Evolutionary conservation across 2,888 invertebrate species (phyloP).

Genomic region (Spodoptera exigua): DNA sequence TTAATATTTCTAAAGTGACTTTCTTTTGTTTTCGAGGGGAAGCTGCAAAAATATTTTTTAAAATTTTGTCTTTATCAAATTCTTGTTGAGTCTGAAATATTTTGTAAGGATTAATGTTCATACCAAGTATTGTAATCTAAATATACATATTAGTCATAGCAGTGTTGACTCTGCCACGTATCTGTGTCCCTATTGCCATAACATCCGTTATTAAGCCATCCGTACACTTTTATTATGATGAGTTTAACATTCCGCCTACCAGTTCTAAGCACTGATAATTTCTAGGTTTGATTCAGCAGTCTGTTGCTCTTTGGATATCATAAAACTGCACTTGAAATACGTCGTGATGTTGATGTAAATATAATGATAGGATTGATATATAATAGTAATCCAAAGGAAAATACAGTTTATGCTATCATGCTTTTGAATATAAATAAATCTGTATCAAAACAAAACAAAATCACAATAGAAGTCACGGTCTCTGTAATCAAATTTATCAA

Average conservation of each 20-base stretch:
- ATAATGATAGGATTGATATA: no score
- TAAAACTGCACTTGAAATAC: neutral
- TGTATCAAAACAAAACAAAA: no score
- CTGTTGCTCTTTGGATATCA: constrained; percentile 13
- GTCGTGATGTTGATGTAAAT: constrained; percentile 2
- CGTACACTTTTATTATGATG: constrained; percentile 56
- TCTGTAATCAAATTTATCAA: no score
- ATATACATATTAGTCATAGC: constrained; percentile 31
- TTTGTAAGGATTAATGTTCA: neutral
- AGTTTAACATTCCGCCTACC: constrained; percentile 49
- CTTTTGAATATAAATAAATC: no score
- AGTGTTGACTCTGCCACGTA: constrained; percentile 27
- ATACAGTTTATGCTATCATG: no score
- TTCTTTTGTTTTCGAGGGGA: no score
- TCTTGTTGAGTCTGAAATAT: no score
- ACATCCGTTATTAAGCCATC: constrained; percentile 53
- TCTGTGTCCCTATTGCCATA: constrained; percentile 41
- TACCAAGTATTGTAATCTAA: constrained; percentile 25
- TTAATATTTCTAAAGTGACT: no score
- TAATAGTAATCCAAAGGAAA: no score
- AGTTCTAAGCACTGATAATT: constrained; percentile 35
- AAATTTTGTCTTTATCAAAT: no score
- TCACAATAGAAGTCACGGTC: no score
- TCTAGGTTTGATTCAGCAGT: constrained; percentile 25
- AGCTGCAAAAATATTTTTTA: no score